phyloP scores from a whole-genome alignment of 2,113 vertebrate species.

The Ochotona princeps region DNA sequence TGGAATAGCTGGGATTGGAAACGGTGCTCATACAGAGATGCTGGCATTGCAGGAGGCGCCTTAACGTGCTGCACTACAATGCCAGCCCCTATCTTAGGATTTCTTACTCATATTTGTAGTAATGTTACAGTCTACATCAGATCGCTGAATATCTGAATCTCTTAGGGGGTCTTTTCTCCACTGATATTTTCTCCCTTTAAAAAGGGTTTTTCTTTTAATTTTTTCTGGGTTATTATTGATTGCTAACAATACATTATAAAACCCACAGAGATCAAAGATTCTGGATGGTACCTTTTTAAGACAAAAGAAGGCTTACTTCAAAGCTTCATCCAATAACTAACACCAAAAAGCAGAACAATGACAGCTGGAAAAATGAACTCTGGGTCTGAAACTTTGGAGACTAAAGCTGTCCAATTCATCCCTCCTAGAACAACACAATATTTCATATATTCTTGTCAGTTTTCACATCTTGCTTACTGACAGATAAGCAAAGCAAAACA shows the following conservation, averaged over 20 bases:
- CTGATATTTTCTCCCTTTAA: background rate
- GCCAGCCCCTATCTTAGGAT: background rate
- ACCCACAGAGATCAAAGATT: background rate
- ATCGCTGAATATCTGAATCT: background rate
- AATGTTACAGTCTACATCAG: conserved; percentile 12
- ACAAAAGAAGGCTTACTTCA: background rate
- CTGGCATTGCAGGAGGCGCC: too few species aligned
- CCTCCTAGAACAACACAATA: background rate
- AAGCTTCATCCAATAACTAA: background rate
- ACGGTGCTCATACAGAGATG: too few species aligned
- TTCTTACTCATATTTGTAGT: background rate
- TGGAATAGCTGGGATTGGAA: too few species aligned
- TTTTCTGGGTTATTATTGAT: background rate
- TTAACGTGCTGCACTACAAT: too few species aligned
- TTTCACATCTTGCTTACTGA: background rate
- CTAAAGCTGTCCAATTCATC: background rate
- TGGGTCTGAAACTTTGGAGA: background rate
- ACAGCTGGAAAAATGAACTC: background rate
- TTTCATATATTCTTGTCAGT: background rate
- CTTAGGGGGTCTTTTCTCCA: background rate
- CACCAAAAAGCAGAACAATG: background rate
- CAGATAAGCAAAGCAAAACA: background rate
- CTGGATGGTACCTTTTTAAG: background rate
- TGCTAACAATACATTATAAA: background rate
- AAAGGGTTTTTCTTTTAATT: background rate